Evolutionary conservation across 2,113 vertebrate species (phyloP), one percentile per base, ranked within the genome.

Genomic region (Eubucco bourcierii): DNA sequence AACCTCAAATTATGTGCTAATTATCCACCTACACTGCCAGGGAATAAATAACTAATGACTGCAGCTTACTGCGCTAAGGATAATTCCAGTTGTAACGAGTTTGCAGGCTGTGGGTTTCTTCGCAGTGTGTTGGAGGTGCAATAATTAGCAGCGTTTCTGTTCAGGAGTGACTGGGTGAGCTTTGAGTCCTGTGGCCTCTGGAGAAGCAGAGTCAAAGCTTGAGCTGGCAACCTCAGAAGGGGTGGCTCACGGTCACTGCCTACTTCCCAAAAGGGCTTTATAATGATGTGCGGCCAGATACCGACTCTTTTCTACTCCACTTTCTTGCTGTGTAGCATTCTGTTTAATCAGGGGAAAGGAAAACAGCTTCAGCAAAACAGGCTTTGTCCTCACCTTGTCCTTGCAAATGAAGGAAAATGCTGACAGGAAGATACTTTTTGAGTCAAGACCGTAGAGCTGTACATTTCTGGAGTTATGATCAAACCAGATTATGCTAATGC

Each of bases 1-100:
- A 95, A 78, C 68, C 73, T 90, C 91, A 80, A 96, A 94, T 94
- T 90, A 84, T 59, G 15, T 5, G 3, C 76, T 96, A 95, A 95
- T 96, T 95, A 91, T 86, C 94, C 50, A 87, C 76, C 93, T 90
- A 52, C 68, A 20, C 71, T 94, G 65, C 58, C 39, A 72, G 53
- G 74, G 61, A 90, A 95, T 96, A 94, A 94, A 91, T 94, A 94
- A 89, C 81, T 85, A 92, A 89, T 53, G 41, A 86, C 53, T 94
- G 67, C 61, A 87, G 25, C 19, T 92, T 85, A 64, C 72, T 63
- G 53, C 31, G 84, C 82, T 90, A 9, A 71, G 85, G 87, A 47
- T 17, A 80, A 80, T 91, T 80, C 33, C 31, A 13, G 25, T 37
- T 80, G 58, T 80, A 85, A 55, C 19, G 28, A 47, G 72, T 68